Base-by-base conservation (phyloP, 2,113 vertebrate genomes). In the Arothron firmamentum region DNA sequence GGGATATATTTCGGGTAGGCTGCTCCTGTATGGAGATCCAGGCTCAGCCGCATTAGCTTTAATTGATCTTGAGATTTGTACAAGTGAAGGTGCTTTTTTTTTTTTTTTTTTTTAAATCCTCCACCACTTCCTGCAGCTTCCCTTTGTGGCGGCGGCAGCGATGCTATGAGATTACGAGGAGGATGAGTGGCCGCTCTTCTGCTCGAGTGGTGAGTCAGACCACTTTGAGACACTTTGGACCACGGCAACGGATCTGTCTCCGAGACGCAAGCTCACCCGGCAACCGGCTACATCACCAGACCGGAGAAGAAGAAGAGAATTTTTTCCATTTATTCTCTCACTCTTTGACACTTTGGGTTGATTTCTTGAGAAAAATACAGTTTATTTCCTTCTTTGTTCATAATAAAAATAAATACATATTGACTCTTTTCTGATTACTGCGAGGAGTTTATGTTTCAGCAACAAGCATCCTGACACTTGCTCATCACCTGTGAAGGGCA, bases 31-130 rank as follows among this genome's bases (percentile, higher is more conserved):
- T 85, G 81, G 69, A 74, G 79, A 65, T 58, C 75, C 63, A 19
- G 47, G 65, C 65, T 67, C 52, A 59, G 66, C 56, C 48, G 84
- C 79, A 77, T 67, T 62, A 54, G 77, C 78, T 87, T 81, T 85
- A 83, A 85, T 61, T 81, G 85, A 87, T 86, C 74, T 65, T 64
- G 58, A 70, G 74, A 82, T 88, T 74, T 63, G 60, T 58, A 82
- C 67, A 52, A 75, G 71, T 81, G 70, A 81, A 77, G 80, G 62
- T 79, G 76, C 74, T 78, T 74, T 78, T 81, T 65, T 65, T 57
- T 17, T 14, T 16, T 12, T 78, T 74, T 78, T 81, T 65, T 65
- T 57, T 17, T 14, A n/a, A n/a, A 13, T 47, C 10, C n/a, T 17
- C 16, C 16, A 18, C 55, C 49, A 65, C 65, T 88, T 83, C 78